These are phyloP conservation scores for Empidonax alnorum DNA, from an alignment of 2,113 vertebrate species.

Conservation along the genomic window DNA sequence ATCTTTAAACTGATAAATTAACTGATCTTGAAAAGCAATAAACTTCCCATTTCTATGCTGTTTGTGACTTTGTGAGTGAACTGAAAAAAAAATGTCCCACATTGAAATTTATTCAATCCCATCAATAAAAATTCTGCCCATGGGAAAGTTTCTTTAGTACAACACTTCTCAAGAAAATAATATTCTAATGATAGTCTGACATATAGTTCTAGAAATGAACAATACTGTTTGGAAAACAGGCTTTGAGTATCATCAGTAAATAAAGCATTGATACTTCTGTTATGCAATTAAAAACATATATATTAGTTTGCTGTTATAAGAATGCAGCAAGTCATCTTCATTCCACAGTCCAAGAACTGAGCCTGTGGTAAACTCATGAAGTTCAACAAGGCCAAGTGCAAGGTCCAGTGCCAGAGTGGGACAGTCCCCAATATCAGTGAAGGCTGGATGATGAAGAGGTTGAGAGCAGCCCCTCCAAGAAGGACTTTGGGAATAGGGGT, in stretches of 20 bases:
- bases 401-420: neutral
- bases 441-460: neutral
- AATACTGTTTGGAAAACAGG: neutral
- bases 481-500: neutral
- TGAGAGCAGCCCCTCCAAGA: neutral
- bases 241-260: neutral
- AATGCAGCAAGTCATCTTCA: neutral
- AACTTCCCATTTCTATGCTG: neutral
- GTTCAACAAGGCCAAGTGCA: neutral
- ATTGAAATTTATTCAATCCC: neutral
- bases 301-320: neutral
- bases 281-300: neutral
- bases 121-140: neutral
- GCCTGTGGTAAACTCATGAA: neutral
- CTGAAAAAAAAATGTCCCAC: fast-evolving
- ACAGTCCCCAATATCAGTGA: neutral
- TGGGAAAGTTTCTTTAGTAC: neutral
- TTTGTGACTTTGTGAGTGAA: neutral
- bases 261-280: neutral
- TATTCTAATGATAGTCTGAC: neutral
- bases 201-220: neutral
- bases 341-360: neutral
- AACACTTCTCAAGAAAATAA: neutral
- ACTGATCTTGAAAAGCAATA: neutral
- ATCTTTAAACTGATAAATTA: neutral